These are phyloP conservation scores for Argyrosomus regius DNA, from an alignment of 2,797 vertebrate species.

Conservation along the genomic window DNA sequence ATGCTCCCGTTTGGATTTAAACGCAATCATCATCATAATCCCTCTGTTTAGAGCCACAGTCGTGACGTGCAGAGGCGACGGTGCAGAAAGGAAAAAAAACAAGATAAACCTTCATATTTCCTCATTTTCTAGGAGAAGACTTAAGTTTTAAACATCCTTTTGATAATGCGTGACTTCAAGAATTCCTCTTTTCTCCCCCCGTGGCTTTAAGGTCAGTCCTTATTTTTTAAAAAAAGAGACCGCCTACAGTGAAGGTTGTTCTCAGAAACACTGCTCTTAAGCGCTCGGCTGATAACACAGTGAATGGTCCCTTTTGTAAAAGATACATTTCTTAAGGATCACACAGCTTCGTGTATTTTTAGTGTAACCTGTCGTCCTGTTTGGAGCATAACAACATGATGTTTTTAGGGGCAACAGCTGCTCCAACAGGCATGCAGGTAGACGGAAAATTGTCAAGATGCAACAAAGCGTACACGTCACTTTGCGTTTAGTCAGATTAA, in stretches of 20 bases:
- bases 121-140: conserved; percentile 13
- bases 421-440: conserved; percentile 21
- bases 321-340: conserved; percentile 14
- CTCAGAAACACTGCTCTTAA: conserved; percentile 27
- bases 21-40: conserved; percentile 73
- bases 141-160: neutral
- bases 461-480: neutral
- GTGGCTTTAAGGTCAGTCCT: conserved; percentile 19
- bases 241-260: conserved; percentile 1
- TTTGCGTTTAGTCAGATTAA: neutral
- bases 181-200: neutral
- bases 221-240: conserved; percentile 27
- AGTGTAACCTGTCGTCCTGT: conserved; percentile 17
- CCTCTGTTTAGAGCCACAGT: conserved; percentile 31
- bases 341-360: conserved; percentile 22
- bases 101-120: neutral
- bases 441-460: conserved; percentile 8
- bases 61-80: conserved; percentile 2
- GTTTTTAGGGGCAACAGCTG: conserved; percentile 37
- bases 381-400: conserved; percentile 32
- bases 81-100: neutral
- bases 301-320: conserved; percentile 35
- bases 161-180: conserved; percentile 16
- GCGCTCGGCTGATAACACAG: conserved; percentile 4
- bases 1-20: conserved; percentile 66